Evolutionary conservation across 2,113 vertebrate genomes (phyloP).

Genomic region (Mystacornis crossleyi): DNA sequence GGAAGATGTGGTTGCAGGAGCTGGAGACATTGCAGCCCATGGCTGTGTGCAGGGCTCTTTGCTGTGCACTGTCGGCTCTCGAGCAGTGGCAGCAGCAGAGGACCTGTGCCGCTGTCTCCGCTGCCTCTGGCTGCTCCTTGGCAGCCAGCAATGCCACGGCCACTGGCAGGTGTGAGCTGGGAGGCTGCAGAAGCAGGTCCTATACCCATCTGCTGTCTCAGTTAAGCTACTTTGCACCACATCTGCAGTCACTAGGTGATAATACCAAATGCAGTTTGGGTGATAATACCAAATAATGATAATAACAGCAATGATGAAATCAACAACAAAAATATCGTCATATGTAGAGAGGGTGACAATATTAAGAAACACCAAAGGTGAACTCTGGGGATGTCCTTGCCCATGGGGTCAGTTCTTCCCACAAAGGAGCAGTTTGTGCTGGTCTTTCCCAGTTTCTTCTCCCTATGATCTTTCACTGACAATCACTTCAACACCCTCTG

Average conservation of each 20-base stretch:
- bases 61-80: fast-evolving
- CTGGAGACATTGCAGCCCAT: fast-evolving
- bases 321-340: neutral
- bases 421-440: neutral
- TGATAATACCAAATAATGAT: neutral
- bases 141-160: neutral
- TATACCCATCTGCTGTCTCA: neutral
- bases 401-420: neutral
- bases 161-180: fast-evolving
- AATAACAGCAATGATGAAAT: neutral
- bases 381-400: neutral
- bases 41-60: neutral
- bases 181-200: neutral
- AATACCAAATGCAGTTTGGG: neutral
- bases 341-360: neutral
- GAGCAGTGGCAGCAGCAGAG: neutral
- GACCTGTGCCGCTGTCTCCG: fast-evolving
- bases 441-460: neutral
- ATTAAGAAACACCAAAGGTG: neutral
- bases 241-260: neutral
- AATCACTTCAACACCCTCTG: neutral
- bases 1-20: neutral
- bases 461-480: neutral
- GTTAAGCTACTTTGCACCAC: neutral
- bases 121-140: neutral